Evolutionary conservation across 2,113 vertebrate species (phyloP), one percentile per base, ranked within the genome.

Genomic region (Diphyllodes magnificus): DNA sequence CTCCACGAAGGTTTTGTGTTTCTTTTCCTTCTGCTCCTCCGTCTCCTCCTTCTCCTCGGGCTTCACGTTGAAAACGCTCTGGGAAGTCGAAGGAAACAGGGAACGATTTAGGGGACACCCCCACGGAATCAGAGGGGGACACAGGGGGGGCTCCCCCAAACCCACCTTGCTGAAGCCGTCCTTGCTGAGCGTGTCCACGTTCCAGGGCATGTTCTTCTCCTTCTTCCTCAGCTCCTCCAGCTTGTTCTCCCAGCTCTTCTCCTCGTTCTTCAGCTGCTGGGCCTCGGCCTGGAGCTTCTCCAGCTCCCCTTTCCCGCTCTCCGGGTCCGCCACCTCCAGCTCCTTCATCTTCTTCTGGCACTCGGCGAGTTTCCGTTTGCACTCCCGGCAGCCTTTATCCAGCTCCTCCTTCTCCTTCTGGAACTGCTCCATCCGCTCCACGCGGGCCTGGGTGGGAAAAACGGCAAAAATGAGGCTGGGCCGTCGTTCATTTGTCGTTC

Each of bases 121-220:
- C 24, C 25, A 15, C 7, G 53, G 37, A 7, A n/a, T 1, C 24
- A 15, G 14, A 15, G 24, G 7, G 28, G 28, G 18, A 5, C 12
- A 7, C 8, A 19, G 9, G 7, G 30, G 7, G 5, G 5, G 42
- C 2, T 8, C 7, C 49, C 54, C 69, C 21, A 9, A 7, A 4
- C 1, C 82, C 86, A 99, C 99, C 98, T 99, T 99, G 95, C 98
- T 99, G 96, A 99, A 99, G 7, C 99, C 99, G 0, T 99, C 99
- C 59, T 98, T 99, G 98, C 98, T 98, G 86, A 99, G 98, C 0
- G 98, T 99, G 90, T 99, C 99, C 19, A 99, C 98, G 0, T 99
- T 99, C 99, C 99, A 99, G 6, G 99, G 98, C 97, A 98, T 97
- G 83, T 95, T 98, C 96, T 98, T 99, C 93, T 98, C 98, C 86